A percentile compares a stretch with the other conserved stretches of the same genome.
Evolutionary conservation across 2,888 invertebrate genomes (phyloP).

Genomic region (Hofmannophila pseudospretella): DNA sequence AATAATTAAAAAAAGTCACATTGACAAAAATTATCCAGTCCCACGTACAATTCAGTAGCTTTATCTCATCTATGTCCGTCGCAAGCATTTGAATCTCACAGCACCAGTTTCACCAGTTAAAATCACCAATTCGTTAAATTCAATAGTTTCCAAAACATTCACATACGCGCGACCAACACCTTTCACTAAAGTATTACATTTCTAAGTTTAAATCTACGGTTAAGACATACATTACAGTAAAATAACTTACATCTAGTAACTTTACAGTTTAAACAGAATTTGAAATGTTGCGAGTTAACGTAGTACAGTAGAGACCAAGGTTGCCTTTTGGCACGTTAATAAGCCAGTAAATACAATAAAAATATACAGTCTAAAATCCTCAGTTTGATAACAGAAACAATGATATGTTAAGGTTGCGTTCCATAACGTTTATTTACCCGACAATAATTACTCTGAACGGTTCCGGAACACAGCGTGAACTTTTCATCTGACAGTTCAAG

Average conservation of each 20-base stretch:
- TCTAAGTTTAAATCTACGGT: constrained; percentile 59
- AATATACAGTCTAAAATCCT: background rate
- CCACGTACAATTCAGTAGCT: constrained; percentile 51
- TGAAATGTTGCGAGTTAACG: constrained; percentile 35
- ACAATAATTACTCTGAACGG: too few relatives aligned
- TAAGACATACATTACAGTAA: constrained; percentile 71
- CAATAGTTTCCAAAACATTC: constrained; percentile 56
- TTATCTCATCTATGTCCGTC: constrained; percentile 56
- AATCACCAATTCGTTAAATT: constrained; percentile 34
- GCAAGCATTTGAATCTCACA: constrained; percentile 69
- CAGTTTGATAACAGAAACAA: background rate
- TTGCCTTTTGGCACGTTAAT: constrained; percentile 55
- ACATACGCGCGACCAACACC: constrained; percentile 69
- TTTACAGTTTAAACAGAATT: constrained; percentile 65
- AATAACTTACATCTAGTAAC: constrained; percentile 68
- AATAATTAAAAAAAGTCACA: constrained; percentile 49
- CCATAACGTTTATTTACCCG: too few relatives aligned
- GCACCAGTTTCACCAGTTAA: constrained; percentile 58
- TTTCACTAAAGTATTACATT: constrained; percentile 58
- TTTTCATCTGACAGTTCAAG: too few relatives aligned
- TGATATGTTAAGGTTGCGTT: too few relatives aligned
- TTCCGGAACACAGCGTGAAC: too few relatives aligned
- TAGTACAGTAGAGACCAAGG: constrained; percentile 33
- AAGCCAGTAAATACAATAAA: background rate
- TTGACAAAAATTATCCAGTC: constrained; percentile 46